These are phyloP conservation scores for Phyllopteryx taeniolatus DNA, from an alignment of 2,113 vertebrate species.

Conservation along the genomic window DNA sequence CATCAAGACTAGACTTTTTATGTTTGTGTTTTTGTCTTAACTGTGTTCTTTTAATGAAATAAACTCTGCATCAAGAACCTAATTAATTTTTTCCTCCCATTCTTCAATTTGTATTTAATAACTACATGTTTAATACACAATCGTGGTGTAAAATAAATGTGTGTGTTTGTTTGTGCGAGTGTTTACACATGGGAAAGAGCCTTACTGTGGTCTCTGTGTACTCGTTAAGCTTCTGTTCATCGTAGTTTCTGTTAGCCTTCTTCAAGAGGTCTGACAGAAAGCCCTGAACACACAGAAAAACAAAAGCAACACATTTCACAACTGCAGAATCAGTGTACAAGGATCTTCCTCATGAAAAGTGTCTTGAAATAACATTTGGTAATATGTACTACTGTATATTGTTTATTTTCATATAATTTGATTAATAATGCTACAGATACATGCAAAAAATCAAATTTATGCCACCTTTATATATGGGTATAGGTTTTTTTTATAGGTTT, in stretches of 20 bases:
- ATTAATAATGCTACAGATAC: no score
- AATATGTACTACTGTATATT: neutral
- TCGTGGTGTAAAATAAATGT: neutral
- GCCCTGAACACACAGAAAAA: slow-evolving; percentile 71
- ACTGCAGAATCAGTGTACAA: no score
- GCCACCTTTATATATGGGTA: no score
- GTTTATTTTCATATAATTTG: no score
- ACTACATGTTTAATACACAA: neutral
- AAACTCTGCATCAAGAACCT: neutral
- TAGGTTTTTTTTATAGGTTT: no score
- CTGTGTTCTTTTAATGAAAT: neutral
- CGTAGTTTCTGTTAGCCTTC: slow-evolving; percentile 92
- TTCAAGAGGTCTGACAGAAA: slow-evolving; percentile 94
- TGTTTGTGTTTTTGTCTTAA: neutral
- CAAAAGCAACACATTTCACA: neutral
- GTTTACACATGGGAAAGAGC: slow-evolving; percentile 1
- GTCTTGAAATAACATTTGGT: neutral
- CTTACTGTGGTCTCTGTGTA: slow-evolving; percentile 97
- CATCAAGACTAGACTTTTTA: neutral
- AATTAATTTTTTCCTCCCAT: neutral
- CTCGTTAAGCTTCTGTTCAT: slow-evolving; percentile 91
- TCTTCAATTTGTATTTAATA: neutral
- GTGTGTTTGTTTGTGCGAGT: neutral
- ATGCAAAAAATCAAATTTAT: no score
- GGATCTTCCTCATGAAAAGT: neutral